Evolutionary conservation across 2,113 vertebrate genomes (phyloP).

Genomic region (Probosciger aterrimus): DNA sequence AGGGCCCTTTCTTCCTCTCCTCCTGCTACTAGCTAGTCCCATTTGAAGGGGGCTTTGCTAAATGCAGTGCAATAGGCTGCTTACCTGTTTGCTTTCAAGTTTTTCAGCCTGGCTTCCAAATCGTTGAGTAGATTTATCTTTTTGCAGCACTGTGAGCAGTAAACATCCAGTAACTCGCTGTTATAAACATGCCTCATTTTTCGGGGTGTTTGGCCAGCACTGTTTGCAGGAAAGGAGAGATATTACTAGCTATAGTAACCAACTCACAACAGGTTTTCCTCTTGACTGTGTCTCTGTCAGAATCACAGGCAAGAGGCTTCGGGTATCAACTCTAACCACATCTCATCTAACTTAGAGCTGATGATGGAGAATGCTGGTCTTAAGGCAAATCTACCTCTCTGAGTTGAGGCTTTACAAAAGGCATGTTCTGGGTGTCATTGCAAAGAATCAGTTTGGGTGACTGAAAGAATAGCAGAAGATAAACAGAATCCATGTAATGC

Average conservation of each 20-base stretch:
- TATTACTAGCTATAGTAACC: conserved; percentile 32
- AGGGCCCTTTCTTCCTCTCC: background rate
- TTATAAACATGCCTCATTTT: conserved; percentile 84
- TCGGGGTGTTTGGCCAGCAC: conserved; percentile 91
- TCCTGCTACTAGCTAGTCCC: background rate
- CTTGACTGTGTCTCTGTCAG: background rate
- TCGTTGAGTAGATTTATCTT: conserved; percentile 95
- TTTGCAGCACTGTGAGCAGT: conserved; percentile 97
- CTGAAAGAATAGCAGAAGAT: background rate
- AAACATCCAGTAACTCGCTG: conserved; percentile 86
- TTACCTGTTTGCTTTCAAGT: conserved; percentile 93
- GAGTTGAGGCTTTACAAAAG: background rate
- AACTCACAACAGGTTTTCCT: background rate
- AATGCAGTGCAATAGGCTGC: conserved; percentile 26
- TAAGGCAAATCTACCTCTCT: background rate
- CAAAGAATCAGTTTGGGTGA: background rate
- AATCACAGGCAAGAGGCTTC: background rate
- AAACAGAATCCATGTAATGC: background rate
- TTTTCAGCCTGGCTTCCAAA: conserved; percentile 92
- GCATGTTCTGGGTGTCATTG: background rate
- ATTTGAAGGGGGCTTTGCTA: background rate
- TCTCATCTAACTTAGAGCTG: background rate
- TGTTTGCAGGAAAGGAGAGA: conserved; percentile 66
- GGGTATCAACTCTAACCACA: background rate
- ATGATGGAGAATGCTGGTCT: background rate